Conservation (phyloP, 2,888 invertebrate genomes). For the Luffia ferchaultella region DNA sequence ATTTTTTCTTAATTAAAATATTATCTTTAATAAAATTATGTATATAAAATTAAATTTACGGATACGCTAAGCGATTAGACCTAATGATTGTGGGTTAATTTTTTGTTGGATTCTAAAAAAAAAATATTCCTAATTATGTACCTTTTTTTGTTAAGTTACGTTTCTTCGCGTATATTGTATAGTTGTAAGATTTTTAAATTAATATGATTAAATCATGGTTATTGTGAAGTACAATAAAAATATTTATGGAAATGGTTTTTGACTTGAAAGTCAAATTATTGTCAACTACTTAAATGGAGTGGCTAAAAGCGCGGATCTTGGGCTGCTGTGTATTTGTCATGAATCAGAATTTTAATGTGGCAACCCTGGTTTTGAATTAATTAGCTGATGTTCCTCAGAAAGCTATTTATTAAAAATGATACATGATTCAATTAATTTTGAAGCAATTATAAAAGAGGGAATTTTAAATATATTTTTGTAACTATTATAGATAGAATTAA, state of each 20-base stretch:
- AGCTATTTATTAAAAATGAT: no score
- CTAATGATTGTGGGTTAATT: constrained; percentile 31
- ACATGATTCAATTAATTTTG: no score
- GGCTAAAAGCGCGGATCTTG: constrained; percentile 42
- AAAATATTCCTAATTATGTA: constrained; percentile 59
- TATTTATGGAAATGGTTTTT: constrained; percentile 30
- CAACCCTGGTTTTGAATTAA: no score
- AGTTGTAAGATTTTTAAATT: constrained; percentile 21
- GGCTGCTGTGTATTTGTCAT: no score
- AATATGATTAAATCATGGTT: constrained; percentile 45
- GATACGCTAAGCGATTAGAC: constrained; percentile 41
- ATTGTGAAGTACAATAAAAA: constrained; percentile 40
- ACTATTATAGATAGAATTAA: no score
- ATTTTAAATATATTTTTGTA: no score
- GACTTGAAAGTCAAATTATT: constrained; percentile 25
- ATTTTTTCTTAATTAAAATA: constrained; percentile 1
- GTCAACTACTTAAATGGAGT: constrained; percentile 35
- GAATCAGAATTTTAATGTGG: no score
- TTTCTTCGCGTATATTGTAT: constrained; percentile 34
- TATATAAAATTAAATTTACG: constrained; percentile 29
- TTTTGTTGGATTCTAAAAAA: constrained; percentile 50
- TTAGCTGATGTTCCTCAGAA: no score
- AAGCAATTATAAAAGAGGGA: no score
- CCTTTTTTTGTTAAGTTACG: constrained; percentile 30
- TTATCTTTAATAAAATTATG: constrained; percentile 13